A percentile compares a stretch with the other conserved stretches of the same genome.
phyloP scores from a whole-genome alignment of 2,888 invertebrate species.

The Pteria penguin region DNA sequence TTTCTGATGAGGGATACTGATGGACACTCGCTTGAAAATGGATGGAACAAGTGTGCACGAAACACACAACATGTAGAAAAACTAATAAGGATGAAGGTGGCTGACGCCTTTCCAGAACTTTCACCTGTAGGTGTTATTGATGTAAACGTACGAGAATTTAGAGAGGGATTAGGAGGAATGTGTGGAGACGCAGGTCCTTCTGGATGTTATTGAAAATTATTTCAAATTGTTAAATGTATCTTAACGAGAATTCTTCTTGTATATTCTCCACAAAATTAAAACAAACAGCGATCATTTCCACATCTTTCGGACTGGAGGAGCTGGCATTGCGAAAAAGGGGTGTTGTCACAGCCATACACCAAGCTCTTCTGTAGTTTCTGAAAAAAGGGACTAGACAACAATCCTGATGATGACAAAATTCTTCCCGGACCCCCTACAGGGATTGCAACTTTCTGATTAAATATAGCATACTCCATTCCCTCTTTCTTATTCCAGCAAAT shows the following conservation, averaged over 20 bases:
- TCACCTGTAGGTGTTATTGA: slow-evolving; percentile 15
- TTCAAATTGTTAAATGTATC: slow-evolving; percentile 24
- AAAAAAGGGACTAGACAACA: slow-evolving; percentile 31
- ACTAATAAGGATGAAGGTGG: slow-evolving; percentile 21
- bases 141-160: slow-evolving; percentile 15
- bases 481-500: slow-evolving; percentile 34
- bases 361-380: slow-evolving; percentile 21
- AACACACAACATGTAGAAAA: slow-evolving; percentile 32
- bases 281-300: slow-evolving; percentile 27
- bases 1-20: neutral
- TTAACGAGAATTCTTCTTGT: slow-evolving; percentile 24
- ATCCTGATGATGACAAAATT: slow-evolving; percentile 10
- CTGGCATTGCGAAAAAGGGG: slow-evolving; percentile 41
- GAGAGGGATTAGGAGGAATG: neutral
- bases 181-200: neutral
- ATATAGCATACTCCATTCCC: slow-evolving; percentile 40
- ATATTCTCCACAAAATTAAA: slow-evolving; percentile 24
- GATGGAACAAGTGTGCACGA: slow-evolving; percentile 24
- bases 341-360: slow-evolving; percentile 35
- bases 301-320: slow-evolving; percentile 41
- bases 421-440: slow-evolving; percentile 35
- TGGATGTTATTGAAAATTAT: neutral
- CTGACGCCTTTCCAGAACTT: neutral
- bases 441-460: slow-evolving; percentile 9
- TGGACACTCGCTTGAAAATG: neutral